phyloP scores from a whole-genome alignment of 2,113 vertebrate genomes.

The Elachura formosa region DNA sequence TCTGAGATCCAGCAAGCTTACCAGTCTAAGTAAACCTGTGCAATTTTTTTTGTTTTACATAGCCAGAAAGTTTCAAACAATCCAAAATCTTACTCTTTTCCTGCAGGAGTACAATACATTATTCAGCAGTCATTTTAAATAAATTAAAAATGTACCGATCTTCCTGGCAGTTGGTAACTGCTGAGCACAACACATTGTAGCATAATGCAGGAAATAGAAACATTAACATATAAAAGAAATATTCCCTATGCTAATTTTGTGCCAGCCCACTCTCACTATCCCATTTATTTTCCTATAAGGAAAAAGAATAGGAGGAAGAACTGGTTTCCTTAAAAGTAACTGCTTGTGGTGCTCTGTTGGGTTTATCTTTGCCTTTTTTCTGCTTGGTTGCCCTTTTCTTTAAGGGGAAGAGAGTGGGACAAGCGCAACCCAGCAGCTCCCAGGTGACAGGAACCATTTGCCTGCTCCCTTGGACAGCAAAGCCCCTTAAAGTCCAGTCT shows the following conservation, averaged over 20 bases:
- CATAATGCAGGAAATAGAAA: background rate
- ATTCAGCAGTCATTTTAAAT: background rate
- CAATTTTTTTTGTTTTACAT: background rate
- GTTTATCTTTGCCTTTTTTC: background rate
- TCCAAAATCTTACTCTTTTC: background rate
- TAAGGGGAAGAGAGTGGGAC: background rate
- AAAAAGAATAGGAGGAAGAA: background rate
- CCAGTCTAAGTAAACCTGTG: background rate
- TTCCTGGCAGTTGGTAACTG: background rate
- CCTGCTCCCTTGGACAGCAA: background rate
- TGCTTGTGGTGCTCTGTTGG: background rate
- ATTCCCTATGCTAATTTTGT: background rate
- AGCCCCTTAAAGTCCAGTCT: slow-evolving; percentile 21
- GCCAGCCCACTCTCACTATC: background rate
- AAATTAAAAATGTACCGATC: background rate
- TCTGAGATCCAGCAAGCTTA: background rate
- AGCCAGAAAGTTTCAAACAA: background rate
- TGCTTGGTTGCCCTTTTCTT: background rate
- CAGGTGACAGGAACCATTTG: slow-evolving; percentile 22
- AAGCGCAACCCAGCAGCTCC: background rate
- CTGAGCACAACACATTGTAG: background rate
- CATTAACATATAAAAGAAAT: no score
- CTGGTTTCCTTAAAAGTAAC: background rate
- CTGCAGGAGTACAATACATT: background rate
- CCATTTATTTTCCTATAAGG: background rate